These are phyloP conservation scores for Jaculus jaculus DNA, from an alignment of 2,113 vertebrate species.

Conservation along the genomic window DNA sequence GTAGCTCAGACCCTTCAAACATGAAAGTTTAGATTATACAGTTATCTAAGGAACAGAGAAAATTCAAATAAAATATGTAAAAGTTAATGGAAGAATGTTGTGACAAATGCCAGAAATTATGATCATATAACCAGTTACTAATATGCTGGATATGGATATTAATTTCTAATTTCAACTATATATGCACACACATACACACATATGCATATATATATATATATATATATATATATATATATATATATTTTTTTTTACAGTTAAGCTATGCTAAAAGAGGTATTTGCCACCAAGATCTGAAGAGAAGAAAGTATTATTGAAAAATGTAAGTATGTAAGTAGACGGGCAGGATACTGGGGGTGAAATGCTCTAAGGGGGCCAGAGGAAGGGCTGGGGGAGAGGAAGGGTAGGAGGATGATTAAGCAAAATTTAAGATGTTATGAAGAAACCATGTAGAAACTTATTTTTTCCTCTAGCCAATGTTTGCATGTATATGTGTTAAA, in stretches of 20 bases:
- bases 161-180: background rate
- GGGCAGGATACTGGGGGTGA: no score
- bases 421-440: no score
- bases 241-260: background rate
- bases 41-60: background rate
- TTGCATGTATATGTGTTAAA: no score
- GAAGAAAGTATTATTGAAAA: background rate
- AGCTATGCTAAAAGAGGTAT: background rate
- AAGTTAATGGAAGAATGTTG: background rate
- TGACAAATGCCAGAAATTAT: background rate
- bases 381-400: no score
- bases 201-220: background rate
- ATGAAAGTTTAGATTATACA: background rate
- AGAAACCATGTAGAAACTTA: no score
- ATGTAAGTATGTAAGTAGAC: no score
- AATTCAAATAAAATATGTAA: background rate
- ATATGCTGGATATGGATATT: fast-evolving
- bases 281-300: background rate
- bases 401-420: no score
- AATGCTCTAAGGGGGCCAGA: no score
- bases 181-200: no score
- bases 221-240: background rate
- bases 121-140: background rate
- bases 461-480: no score
- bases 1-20: background rate